A percentile compares a stretch with the other conserved stretches of the same genome.
phyloP scores from a whole-genome alignment of 2,797 vertebrate genomes.

The Aulostomus chinensis region DNA sequence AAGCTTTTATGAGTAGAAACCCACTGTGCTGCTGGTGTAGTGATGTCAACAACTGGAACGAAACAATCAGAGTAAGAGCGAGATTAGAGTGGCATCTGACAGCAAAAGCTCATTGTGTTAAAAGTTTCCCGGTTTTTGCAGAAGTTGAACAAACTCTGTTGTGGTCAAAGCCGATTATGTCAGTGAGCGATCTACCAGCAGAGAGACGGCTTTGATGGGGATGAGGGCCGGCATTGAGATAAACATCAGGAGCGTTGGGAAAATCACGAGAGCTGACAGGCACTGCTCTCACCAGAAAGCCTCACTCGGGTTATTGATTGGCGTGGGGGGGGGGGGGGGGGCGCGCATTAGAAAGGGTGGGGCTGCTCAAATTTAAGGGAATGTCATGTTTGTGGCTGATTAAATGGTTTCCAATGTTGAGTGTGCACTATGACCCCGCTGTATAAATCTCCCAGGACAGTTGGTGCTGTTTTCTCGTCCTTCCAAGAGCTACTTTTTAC shows the following conservation, averaged over 20 bases:
- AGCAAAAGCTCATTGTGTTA: slow-evolving; percentile 25
- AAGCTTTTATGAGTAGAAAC: slow-evolving; percentile 16
- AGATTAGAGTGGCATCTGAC: slow-evolving; percentile 12
- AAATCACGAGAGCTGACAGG: slow-evolving; percentile 62
- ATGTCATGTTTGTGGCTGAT: slow-evolving; percentile 7
- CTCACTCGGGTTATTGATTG: slow-evolving; percentile 23
- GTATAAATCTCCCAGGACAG: slow-evolving; percentile 22
- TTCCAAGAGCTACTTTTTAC: slow-evolving; percentile 20
- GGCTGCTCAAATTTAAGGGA: slow-evolving; percentile 5
- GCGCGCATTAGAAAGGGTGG: background rate
- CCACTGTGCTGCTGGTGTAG: slow-evolving; percentile 10
- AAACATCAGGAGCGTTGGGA: slow-evolving; percentile 61
- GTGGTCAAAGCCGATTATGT: slow-evolving; percentile 67
- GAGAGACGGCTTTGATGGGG: slow-evolving; percentile 59
- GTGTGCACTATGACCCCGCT: background rate
- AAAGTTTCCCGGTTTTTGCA: slow-evolving; percentile 42
- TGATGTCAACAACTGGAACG: background rate
- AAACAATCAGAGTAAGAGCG: slow-evolving; percentile 1
- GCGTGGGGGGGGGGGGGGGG: too few species aligned
- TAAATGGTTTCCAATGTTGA: slow-evolving; percentile 6
- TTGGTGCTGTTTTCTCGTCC: slow-evolving; percentile 16
- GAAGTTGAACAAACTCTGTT: slow-evolving; percentile 45
- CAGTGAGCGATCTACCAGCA: slow-evolving; percentile 43
- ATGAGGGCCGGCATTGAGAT: slow-evolving; percentile 59
- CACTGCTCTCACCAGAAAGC: slow-evolving; percentile 29